Evolutionary conservation across 2,113 vertebrate species (phyloP).

Genomic region (Oreotrochilus melanogaster): DNA sequence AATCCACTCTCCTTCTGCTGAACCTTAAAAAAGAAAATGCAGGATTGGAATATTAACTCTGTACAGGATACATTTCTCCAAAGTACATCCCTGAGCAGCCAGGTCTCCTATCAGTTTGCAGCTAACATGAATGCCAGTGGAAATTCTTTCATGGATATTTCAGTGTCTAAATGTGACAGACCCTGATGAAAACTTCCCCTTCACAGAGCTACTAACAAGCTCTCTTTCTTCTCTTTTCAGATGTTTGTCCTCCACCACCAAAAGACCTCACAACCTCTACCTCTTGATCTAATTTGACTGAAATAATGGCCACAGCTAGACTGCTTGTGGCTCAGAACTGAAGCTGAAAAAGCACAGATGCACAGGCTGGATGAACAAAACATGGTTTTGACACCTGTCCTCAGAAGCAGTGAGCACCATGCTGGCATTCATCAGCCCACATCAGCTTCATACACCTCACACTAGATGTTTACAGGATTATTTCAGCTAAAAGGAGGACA

Average conservation of each 20-base stretch:
- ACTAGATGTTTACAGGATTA: not conserved
- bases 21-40: constrained; percentile 67
- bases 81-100: not conserved
- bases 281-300: not conserved
- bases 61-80: not conserved
- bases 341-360: not conserved
- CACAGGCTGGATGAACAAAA: not conserved
- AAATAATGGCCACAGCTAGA: not conserved
- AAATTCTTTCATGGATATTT: not conserved
- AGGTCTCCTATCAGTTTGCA: not conserved
- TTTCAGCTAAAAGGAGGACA: not conserved
- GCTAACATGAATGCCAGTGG: not conserved
- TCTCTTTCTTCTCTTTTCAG: not conserved
- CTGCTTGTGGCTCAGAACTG: not conserved
- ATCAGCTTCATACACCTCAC: accelerated
- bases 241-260: not conserved
- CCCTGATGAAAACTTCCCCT: not conserved
- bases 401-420: not conserved
- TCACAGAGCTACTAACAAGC: not conserved
- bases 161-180: not conserved
- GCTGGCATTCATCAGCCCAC: not conserved
- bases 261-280: not conserved
- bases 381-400: accelerated
- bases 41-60: constrained; percentile 18
- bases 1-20: constrained; percentile 88